A percentile compares a stretch with the other conserved stretches of the same genome.
Evolutionary conservation across 1,140 invertebrate species (phyloP).

Genomic region (Drosophila fuyamai): DNA sequence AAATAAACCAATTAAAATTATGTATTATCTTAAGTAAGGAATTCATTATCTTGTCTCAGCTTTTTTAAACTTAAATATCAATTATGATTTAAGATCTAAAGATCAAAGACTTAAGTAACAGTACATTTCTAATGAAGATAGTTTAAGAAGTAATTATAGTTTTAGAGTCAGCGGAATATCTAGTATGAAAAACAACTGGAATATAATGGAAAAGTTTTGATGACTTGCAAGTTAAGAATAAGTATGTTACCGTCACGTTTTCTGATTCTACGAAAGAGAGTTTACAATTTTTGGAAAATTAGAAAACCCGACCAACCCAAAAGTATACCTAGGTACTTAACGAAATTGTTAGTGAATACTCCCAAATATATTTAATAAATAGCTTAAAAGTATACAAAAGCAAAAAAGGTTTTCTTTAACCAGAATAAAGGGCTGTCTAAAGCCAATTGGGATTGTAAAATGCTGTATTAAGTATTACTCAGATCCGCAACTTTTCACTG

Average conservation of each 20-base stretch:
- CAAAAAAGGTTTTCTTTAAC: not conserved
- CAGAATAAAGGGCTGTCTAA: conserved; percentile 2
- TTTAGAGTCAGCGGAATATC: too few relatives aligned
- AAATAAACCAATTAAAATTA: too few relatives aligned
- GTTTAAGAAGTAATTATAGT: too few relatives aligned
- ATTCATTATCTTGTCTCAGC: not conserved
- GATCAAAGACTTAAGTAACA: too few relatives aligned
- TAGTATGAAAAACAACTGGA: not conserved
- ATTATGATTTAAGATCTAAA: too few relatives aligned
- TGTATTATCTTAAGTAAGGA: not conserved
- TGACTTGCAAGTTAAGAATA: not conserved
- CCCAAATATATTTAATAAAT: too few relatives aligned
- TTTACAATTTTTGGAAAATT: not conserved
- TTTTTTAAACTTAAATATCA: not conserved
- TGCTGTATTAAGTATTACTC: conserved; percentile 12
- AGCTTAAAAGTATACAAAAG: too few relatives aligned
- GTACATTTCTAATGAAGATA: too few relatives aligned
- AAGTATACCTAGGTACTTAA: too few relatives aligned
- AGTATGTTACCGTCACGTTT: not conserved
- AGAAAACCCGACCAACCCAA: not conserved
- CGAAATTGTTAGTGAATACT: too few relatives aligned
- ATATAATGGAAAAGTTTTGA: not conserved
- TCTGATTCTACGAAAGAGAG: not conserved
- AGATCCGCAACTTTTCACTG: conserved; percentile 9
- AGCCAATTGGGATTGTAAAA: conserved; percentile 20